These are phyloP conservation scores for Alsophila aescularia DNA, from an alignment of 2,888 invertebrate species.

Conservation along the genomic window DNA sequence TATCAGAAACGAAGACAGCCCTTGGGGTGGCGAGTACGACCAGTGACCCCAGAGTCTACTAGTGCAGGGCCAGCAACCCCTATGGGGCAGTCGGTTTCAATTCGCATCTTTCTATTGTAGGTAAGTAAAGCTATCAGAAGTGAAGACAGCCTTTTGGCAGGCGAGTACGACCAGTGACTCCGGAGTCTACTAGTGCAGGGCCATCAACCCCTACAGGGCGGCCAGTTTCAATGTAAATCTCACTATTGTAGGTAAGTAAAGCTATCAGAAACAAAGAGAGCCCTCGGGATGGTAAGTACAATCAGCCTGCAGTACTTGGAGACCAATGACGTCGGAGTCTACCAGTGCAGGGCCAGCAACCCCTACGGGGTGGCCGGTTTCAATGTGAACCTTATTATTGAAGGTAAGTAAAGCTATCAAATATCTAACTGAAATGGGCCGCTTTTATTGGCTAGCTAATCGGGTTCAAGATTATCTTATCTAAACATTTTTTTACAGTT, in stretches of 20 bases:
- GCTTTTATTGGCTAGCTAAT: too few relatives aligned
- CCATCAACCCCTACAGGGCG: conserved; percentile 74
- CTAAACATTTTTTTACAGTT: too few relatives aligned
- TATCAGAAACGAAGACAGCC: conserved; percentile 66
- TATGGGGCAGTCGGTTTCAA: conserved; percentile 69
- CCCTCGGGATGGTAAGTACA: conserved; percentile 62
- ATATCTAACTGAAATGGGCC: too few relatives aligned
- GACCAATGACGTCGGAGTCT: conserved; percentile 69
- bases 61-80: conserved; percentile 76
- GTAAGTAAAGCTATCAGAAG: conserved; percentile 71
- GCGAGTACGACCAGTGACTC: conserved; percentile 66
- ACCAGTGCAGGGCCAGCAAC: conserved; percentile 76
- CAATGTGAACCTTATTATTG: conserved; percentile 66
- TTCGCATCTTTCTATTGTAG: conserved; percentile 70
- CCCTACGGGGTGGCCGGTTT: conserved; percentile 72
- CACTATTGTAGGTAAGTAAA: conserved; percentile 75
- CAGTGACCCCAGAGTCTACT: conserved; percentile 72
- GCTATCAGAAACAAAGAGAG: conserved; percentile 66
- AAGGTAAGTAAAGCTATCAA: conserved; percentile 57
- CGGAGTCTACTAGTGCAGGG: conserved; percentile 75
- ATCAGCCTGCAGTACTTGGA: conserved; percentile 72
- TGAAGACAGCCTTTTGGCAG: conserved; percentile 64
- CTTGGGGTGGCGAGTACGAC: conserved; percentile 64
- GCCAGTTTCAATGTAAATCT: conserved; percentile 66
- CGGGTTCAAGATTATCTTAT: too few relatives aligned